phyloP scores from a whole-genome alignment of 1,140 invertebrate genomes.

The Papilio machaon region DNA sequence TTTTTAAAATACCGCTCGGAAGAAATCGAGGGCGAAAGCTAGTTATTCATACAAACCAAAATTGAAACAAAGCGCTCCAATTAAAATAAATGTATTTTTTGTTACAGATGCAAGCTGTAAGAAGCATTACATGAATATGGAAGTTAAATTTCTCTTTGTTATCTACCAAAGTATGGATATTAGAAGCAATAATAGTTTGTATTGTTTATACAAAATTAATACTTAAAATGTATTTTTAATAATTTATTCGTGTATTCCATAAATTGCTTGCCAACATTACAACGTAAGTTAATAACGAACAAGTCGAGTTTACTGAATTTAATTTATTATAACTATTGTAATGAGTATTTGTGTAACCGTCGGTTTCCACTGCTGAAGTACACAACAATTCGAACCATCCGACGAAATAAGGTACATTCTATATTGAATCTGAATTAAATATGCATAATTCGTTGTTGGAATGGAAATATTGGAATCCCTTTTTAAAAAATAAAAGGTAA shows the following conservation, averaged over 20 bases:
- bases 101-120: slow-evolving; percentile 47
- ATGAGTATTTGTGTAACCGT: slow-evolving; percentile 46
- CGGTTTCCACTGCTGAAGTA: background rate
- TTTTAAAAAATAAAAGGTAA: background rate
- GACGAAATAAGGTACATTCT: too few relatives aligned
- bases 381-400: too few relatives aligned
- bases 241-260: slow-evolving; percentile 21
- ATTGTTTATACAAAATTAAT: slow-evolving; percentile 3
- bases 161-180: slow-evolving; percentile 36
- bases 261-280: slow-evolving; percentile 38
- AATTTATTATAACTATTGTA: slow-evolving; percentile 53
- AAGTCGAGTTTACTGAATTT: slow-evolving; percentile 30
- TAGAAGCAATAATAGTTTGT: background rate
- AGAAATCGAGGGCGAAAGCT: too few relatives aligned
- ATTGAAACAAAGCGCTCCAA: too few relatives aligned
- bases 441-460: too few relatives aligned
- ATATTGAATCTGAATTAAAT: too few relatives aligned
- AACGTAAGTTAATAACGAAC: background rate
- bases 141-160: slow-evolving; percentile 21
- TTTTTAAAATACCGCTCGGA: too few relatives aligned
- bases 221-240: background rate
- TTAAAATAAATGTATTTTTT: slow-evolving; percentile 34
- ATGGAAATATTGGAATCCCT: too few relatives aligned
- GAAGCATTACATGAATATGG: slow-evolving; percentile 15
- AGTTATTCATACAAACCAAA: too few relatives aligned